Base-by-base conservation (phyloP, 2,113 vertebrate species). In the Python bivittatus region DNA sequence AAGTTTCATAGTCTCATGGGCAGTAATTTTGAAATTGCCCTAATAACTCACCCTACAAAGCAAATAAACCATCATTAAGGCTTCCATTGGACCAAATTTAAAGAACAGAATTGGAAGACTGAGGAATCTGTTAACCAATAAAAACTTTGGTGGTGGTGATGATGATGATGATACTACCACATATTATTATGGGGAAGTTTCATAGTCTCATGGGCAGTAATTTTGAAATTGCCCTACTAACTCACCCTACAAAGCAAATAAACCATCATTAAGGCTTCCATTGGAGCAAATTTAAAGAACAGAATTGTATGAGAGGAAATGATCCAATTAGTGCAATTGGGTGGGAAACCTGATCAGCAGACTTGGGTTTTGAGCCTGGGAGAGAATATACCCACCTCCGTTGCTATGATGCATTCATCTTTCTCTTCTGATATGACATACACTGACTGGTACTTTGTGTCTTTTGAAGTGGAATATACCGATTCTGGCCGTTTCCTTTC, bases 361-460 rank as follows among this genome's bases (percentile, higher is more conserved):
- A 12, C 86, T 85, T 90, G 90, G 85, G 11, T 89, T 23, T 72
- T 89, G 4, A 60, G 56, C 1, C 13, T 6, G 27, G 38, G 79
- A 53, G 84, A n/a, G 17, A 87, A 57, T 23, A 57, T 93, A 97
- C 98, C 98, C 95, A 99, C 99, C 99, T 99, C 99, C 94, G 99
- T 99, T 94, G 99, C 99, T 86, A 99, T 99, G 96, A 99, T 98
- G 94, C 99, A 99, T 97, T 99, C 99, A 0, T 99, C 99, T 96
- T 99, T 99, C 95, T 99, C 98, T 96, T 99, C 99, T 72, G 99
- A 99, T 96, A 99, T 98, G 96, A 99, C 99, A 88, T 98, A 99
- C 96, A 99, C 98, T 9, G 99, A 99, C 98, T 99, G 99, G 98
- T 99, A 99, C 98, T 99, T 99, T 92, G 98, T 99, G 97, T 99